Evolutionary conservation across 2,797 vertebrate species (phyloP), one percentile per base, ranked within the genome.

Genomic region (Lates japonicus): DNA sequence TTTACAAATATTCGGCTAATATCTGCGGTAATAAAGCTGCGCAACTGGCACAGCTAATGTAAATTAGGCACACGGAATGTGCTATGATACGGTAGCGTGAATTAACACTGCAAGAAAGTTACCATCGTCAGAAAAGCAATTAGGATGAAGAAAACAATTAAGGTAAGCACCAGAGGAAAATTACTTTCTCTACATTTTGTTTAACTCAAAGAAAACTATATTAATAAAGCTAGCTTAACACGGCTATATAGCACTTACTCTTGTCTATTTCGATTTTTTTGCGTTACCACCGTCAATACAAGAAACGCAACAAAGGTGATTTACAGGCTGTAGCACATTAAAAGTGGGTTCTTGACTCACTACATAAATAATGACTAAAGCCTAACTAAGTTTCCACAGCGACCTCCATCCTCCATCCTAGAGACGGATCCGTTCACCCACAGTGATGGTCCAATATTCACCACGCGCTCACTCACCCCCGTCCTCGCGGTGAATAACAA

Each of bases 381-480:
- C 17, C 31, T 3, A 68, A 48, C 48, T 61, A 79, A 81, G 76
- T 90, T 90, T 82, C 70, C 72, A 58, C 22, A 66, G 54, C 62
- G 19, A 78, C 74, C 55, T 78, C 71, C 74, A 64, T 62, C 70
- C 71, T 42, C 44, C 63, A 13, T 55, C 59, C 67, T 4, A n/a
- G 59, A 69, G 55, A 31, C 59, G 41, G 52, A 41, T 77, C 55
- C 64, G 49, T 75, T 14, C 41, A 14, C 9, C 41, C 41, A 14
- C 41, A 14, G 41, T 1, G 41, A 13, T 31, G 63, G 42, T 74
- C 48, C 51, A 14, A 6, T 11, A 20, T 20, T 7, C n/a, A 8
- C 33, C 65, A 63, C 62, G 63, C 78, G 39, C 63, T 22, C 75
- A 52, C 67, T 69, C 76, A 44, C n/a, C 37, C 37, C 68, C 3